phyloP scores from a whole-genome alignment of 2,797 vertebrate genomes.

The Notoglanidium macrostoma region DNA sequence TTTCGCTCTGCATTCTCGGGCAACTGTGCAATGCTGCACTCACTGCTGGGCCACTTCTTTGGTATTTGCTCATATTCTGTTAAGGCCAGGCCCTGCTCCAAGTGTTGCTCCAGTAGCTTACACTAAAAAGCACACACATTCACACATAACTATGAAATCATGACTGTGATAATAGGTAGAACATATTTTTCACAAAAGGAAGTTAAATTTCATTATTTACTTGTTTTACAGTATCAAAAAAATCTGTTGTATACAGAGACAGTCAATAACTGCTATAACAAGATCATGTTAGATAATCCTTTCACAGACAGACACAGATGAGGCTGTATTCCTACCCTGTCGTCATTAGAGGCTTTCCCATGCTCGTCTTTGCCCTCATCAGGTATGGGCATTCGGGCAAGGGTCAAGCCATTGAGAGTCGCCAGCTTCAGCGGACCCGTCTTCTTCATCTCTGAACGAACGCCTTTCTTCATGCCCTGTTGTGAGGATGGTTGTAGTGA shows the following conservation, averaged over 20 bases:
- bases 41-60: conserved; percentile 77
- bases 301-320: not conserved
- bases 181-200: not conserved
- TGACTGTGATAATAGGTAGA: not conserved
- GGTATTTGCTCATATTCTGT: conserved; percentile 91
- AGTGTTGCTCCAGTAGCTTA: conserved; percentile 84
- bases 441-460: conserved; percentile 86
- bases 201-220: not conserved
- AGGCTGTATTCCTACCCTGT: conserved; percentile 78
- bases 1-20: conserved; percentile 92
- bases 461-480: conserved; percentile 91
- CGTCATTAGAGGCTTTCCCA: conserved; percentile 86
- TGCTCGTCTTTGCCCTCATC: conserved; percentile 85
- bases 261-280: not conserved
- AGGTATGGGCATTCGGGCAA: conserved; percentile 82
- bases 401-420: conserved; percentile 87
- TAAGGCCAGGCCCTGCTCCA: conserved; percentile 90
- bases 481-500: conserved; percentile 31
- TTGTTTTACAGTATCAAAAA: not conserved
- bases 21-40: conserved; percentile 81
- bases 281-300: not conserved
- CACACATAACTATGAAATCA: not conserved
- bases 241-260: not conserved
- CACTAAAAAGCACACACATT: conserved; percentile 72
- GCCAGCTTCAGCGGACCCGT: conserved; percentile 90